phyloP scores from a whole-genome alignment of 2,797 vertebrate species.

The Ciconia nigra region DNA sequence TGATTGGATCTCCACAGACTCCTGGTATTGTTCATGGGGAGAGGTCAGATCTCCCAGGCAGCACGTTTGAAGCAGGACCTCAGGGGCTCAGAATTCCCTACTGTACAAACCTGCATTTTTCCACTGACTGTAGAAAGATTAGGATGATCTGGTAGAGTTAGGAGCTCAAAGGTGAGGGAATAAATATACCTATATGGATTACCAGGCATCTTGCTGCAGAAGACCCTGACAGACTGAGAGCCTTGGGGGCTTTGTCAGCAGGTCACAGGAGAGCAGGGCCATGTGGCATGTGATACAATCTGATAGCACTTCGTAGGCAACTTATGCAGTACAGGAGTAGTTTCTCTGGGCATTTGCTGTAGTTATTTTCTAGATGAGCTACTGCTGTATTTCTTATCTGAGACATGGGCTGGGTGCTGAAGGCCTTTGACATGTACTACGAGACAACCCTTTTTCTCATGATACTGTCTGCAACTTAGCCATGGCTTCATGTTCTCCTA shows the following conservation, averaged over 20 bases:
- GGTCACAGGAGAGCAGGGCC: not conserved
- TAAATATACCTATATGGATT: not conserved
- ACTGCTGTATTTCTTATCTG: not conserved
- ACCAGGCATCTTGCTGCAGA: not conserved
- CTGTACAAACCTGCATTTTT: not conserved
- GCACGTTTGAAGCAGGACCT: not conserved
- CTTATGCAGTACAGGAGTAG: not conserved
- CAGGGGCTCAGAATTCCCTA: not conserved
- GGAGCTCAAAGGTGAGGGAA: not conserved
- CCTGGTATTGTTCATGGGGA: not conserved
- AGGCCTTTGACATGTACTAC: not conserved
- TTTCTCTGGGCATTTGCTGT: not conserved
- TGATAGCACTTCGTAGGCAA: not conserved
- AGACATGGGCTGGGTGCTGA: not conserved
- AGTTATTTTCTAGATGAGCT: not conserved
- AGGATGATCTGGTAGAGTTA: not conserved
- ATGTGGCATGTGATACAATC: rapidly evolving
- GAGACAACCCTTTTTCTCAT: not conserved
- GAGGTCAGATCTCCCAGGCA: not conserved
- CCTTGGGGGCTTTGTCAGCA: not conserved
- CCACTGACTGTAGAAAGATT: not conserved
- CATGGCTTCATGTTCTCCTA: not conserved
- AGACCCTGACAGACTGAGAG: not conserved
- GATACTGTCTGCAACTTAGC: not conserved
- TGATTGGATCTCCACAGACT: not conserved